Evolutionary conservation across 2,797 vertebrate species (phyloP), one percentile per base, ranked within the genome.

Genomic region (Buceros bicornis): DNA sequence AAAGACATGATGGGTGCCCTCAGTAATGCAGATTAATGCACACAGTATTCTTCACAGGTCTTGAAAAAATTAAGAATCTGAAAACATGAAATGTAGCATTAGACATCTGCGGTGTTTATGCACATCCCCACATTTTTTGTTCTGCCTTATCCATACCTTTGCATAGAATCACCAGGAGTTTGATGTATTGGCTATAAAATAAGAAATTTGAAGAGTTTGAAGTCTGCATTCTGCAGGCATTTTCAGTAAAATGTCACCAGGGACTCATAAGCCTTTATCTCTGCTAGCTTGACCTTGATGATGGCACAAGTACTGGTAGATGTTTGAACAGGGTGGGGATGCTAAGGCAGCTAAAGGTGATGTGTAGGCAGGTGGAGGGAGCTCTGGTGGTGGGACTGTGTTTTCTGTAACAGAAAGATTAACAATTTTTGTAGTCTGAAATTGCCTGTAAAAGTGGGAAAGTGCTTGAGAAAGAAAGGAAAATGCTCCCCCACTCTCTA

Each of bases 301-400:
- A 13, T 14, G 53, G 31, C 45, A 62, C 47, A 17, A 15, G 15
- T 58, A 26, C 7, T 4, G 1, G 21, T 2, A 60, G 21, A 4
- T 3, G 2, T 64, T 81, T 25, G 61, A 51, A 37, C 1, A 3
- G n/a, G 43, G 15, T 9, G 2, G 50, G 25, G 6, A 2, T 16
- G 7, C 14, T 71, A 53, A 33, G 51, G 24, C 22, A 40, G 29
- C 33, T 15, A 47, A 65, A n/a, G 33, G 37, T 7, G 42, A 33
- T 8, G 3, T 33, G 60, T 2, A 2, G 31, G 8, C 0, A 0
- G 33, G 37, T 16, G 8, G 19, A 8, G 48, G 67, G 72, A 64
- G 31, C 17, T 81, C 21, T 50, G 20, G 29, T 74, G 65, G 4
- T 69, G n/a, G 31, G 51, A 47, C 33, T 40, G 42, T 0, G 1